A percentile compares a stretch with the other conserved stretches of the same genome.
phyloP scores from a whole-genome alignment of 2,113 vertebrate species.

The Onychostruthus taczanowskii region DNA sequence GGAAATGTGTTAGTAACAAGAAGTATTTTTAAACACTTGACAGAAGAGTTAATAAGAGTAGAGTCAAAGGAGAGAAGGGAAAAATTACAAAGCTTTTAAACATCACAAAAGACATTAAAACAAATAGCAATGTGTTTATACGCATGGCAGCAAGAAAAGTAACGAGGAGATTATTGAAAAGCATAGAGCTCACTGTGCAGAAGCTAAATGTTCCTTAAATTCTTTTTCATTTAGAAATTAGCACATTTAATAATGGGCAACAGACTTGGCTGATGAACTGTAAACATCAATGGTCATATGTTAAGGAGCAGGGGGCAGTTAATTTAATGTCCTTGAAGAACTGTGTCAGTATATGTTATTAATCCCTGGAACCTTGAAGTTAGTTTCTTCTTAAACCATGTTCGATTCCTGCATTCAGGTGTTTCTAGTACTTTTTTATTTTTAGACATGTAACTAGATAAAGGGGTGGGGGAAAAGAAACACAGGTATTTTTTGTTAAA shows the following conservation, averaged over 20 bases:
- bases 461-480: fast-evolving
- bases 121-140: not conserved
- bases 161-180: not conserved
- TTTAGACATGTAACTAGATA: not conserved
- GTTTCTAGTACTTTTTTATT: not conserved
- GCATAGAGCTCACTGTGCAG: not conserved
- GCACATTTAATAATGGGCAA: not conserved
- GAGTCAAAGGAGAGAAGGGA: not conserved
- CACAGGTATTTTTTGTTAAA: not conserved
- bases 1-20: not conserved
- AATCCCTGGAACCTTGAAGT: not conserved
- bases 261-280: not conserved
- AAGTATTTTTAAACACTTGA: not conserved
- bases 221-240: not conserved
- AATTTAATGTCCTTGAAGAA: not conserved
- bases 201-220: not conserved
- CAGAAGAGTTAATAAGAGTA: not conserved
- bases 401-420: not conserved
- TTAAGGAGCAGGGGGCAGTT: not conserved
- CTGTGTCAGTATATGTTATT: not conserved
- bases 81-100: not conserved
- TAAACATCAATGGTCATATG: not conserved
- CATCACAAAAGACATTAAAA: not conserved
- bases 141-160: not conserved
- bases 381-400: not conserved